Conservation (phyloP, 2,888 invertebrate species). For the Drosophila percnosoma region DNA sequence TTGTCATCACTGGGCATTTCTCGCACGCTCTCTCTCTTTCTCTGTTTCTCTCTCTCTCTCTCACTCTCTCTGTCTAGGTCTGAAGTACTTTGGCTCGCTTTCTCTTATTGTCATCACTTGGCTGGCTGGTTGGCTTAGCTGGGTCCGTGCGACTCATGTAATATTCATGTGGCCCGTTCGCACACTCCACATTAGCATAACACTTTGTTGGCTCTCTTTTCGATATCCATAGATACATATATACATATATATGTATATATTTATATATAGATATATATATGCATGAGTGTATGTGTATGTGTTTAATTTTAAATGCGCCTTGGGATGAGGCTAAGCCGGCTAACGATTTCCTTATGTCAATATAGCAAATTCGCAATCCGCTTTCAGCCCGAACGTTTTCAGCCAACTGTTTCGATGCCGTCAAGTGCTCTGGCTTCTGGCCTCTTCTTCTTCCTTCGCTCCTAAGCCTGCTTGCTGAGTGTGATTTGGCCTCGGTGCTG, state of each 20-base stretch:
- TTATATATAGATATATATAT: constrained; percentile 4
- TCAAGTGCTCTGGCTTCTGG: constrained; percentile 16
- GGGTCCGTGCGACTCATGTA: constrained; percentile 54
- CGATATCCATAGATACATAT: constrained; percentile 1
- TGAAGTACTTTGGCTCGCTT: constrained; percentile 6
- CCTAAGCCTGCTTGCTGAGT: constrained; percentile 36
- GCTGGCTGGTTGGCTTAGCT: constrained; percentile 32
- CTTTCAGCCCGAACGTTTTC: constrained; percentile 46
- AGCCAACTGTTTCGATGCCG: constrained; percentile 53
- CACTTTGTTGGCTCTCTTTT: constrained; percentile 36
- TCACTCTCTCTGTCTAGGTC: not conserved
- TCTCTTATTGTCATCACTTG: constrained; percentile 70
- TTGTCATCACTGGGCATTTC: constrained; percentile 11
- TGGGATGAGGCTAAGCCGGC: constrained; percentile 64
- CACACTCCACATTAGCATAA: constrained; percentile 67
- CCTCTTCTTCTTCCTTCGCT: not conserved
- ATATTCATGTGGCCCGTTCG: constrained; percentile 67
- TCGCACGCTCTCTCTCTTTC: not conserved
- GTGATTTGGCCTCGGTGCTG: constrained; percentile 26
- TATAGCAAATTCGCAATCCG: constrained; percentile 75
- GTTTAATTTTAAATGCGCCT: constrained; percentile 71
- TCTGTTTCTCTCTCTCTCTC: not conserved
- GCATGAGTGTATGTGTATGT: constrained; percentile 27
- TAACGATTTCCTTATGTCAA: constrained; percentile 81
- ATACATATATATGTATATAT: constrained; percentile 1